These are phyloP conservation scores for Phaedon cochleariae DNA, from an alignment of 2,888 invertebrate species.

Conservation along the genomic window DNA sequence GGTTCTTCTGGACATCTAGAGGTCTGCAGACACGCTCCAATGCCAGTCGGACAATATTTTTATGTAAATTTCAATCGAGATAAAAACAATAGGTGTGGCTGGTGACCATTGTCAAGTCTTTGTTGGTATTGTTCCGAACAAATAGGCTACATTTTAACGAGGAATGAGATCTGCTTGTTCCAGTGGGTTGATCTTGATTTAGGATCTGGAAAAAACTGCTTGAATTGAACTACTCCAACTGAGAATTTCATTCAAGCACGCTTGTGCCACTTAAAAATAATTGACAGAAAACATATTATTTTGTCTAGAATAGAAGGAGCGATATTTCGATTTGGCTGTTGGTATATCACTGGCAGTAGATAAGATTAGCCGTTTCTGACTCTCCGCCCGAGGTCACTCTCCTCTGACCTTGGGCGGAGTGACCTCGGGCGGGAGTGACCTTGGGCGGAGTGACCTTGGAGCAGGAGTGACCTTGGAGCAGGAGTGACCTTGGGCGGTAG, in stretches of 20 bases:
- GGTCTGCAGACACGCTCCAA: constrained; percentile 1
- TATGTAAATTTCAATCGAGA: constrained; percentile 32
- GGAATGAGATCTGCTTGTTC: not conserved
- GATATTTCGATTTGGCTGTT: no score
- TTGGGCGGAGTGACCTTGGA: no score
- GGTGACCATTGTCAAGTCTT: constrained; percentile 26
- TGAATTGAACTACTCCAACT: not conserved
- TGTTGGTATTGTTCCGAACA: constrained; percentile 13
- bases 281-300: no score
- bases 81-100: constrained; percentile 30
- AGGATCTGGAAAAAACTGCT: not conserved
- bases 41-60: constrained; percentile 14
- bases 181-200: not conserved
- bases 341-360: no score
- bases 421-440: no score
- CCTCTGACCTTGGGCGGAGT: no score
- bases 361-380: no score
- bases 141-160: constrained; percentile 2
- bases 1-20: not conserved
- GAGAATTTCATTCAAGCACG: not conserved
- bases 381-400: no score
- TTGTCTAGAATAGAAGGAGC: no score
- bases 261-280: no score
- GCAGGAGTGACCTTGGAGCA: no score
- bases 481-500: no score